phyloP scores from a whole-genome alignment of 2,113 vertebrate genomes.

The Myxocyprinus asiaticus region DNA sequence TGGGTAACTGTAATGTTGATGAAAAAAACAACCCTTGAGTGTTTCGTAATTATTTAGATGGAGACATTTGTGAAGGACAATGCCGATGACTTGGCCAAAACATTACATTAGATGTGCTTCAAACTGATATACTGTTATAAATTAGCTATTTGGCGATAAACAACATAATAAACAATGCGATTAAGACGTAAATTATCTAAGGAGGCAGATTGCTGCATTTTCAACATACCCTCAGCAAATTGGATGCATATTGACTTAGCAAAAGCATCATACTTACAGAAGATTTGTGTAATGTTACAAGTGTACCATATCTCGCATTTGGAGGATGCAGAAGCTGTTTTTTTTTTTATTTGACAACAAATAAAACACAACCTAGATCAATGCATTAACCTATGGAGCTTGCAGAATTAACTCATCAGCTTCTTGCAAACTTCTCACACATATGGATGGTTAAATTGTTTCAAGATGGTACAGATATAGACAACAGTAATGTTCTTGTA shows the following conservation, averaged over 20 bases:
- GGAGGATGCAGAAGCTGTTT: not conserved
- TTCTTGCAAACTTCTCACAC: constrained; percentile 13
- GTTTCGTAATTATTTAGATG: constrained; percentile 17
- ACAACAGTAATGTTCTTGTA: constrained; percentile 3
- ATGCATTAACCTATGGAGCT: not conserved
- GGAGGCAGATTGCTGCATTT: not conserved
- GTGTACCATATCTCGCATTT: not conserved
- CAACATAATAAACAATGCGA: not conserved
- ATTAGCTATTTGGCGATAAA: not conserved
- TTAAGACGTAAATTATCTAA: not conserved
- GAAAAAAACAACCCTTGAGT: not conserved
- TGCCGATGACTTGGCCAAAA: constrained; percentile 21
- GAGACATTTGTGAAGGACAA: constrained; percentile 25
- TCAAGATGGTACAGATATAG: constrained; percentile 11
- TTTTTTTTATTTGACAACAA: constrained; percentile 13
- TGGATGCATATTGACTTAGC: no score
- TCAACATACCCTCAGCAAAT: not conserved
- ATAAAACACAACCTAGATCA: not conserved
- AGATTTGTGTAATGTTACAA: not conserved
- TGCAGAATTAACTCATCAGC: constrained; percentile 5
- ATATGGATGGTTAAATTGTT: constrained; percentile 32
- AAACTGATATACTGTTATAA: not conserved
- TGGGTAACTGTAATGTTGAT: constrained; percentile 4
- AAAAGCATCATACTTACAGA: not conserved
- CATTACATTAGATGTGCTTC: not conserved